phyloP scores from a whole-genome alignment of 2,113 vertebrate species.

The Corythornis madagascariensis region DNA sequence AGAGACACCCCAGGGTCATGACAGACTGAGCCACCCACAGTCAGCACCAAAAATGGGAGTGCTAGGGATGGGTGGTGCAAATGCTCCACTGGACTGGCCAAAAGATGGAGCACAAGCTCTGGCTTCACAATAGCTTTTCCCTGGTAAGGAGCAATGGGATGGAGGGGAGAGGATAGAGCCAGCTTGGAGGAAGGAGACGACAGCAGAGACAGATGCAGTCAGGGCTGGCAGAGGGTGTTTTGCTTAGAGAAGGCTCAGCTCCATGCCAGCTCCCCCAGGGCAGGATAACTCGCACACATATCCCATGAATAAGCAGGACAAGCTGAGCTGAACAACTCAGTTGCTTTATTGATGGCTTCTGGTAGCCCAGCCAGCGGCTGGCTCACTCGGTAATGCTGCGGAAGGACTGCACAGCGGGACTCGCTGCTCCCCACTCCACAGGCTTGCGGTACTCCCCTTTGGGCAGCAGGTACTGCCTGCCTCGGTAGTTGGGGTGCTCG shows the following conservation, averaged over 20 bases:
- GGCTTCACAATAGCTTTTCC: neutral
- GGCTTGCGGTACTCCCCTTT: constrained; percentile 91
- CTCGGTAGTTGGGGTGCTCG: constrained; percentile 89
- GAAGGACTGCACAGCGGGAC: constrained; percentile 86
- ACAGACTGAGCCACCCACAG: neutral
- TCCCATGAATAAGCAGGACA: neutral
- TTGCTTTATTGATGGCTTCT: constrained; percentile 58
- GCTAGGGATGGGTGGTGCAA: fast-evolving
- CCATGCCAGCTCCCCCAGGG: fast-evolving
- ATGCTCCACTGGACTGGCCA: neutral
- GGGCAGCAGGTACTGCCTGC: constrained; percentile 91
- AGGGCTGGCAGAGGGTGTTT: fast-evolving
- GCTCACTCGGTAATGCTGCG: constrained; percentile 79
- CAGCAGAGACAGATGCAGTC: fast-evolving
- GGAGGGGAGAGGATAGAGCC: neutral
- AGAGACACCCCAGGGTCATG: fast-evolving
- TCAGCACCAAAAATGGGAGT: neutral
- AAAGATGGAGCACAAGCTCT: neutral
- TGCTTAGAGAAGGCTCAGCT: neutral
- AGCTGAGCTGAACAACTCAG: constrained; percentile 36
- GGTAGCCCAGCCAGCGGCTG: fast-evolving
- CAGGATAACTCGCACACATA: fast-evolving
- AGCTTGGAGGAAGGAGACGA: neutral
- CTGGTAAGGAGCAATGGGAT: neutral
- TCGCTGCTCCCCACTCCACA: constrained; percentile 86